Evolutionary conservation across 1,140 invertebrate genomes (phyloP).

Genomic region (Dinoponera quadriceps): DNA sequence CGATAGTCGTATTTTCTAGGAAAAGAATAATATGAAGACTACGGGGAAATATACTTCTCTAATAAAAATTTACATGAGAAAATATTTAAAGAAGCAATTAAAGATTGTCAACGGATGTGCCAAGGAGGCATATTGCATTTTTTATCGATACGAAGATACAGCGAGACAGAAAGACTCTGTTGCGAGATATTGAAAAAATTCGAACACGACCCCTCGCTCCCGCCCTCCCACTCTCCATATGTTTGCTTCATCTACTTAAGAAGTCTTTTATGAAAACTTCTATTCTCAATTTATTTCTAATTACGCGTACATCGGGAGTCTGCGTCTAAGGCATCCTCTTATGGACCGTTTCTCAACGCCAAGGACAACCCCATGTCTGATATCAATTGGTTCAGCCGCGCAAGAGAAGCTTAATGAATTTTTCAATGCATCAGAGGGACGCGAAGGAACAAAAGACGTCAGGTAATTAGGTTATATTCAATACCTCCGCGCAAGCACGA

Average conservation of each 20-base stretch:
- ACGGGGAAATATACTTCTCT: no score
- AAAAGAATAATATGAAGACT: no score
- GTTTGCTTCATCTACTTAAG: neutral
- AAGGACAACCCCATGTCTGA: neutral
- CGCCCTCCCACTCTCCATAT: no score
- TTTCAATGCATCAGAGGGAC: neutral
- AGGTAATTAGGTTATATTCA: slow-evolving; percentile 22
- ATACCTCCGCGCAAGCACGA: neutral
- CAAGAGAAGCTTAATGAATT: slow-evolving; percentile 15
- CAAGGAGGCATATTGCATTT: no score
- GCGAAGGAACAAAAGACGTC: neutral
- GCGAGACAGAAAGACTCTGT: no score
- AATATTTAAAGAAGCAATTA: no score
- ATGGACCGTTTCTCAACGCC: neutral
- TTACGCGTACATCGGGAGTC: neutral
- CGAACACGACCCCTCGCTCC: no score
- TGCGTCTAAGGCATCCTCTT: neutral
- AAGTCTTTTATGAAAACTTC: neutral
- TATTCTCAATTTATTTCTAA: neutral
- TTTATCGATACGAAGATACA: no score
- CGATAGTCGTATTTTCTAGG: no score
- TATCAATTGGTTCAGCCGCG: slow-evolving; percentile 6
- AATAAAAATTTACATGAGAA: no score
- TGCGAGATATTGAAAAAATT: no score
- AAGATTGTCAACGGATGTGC: no score